Evolutionary conservation across 2,888 invertebrate species (phyloP).

Genomic region (Leptura quadrifasciata): DNA sequence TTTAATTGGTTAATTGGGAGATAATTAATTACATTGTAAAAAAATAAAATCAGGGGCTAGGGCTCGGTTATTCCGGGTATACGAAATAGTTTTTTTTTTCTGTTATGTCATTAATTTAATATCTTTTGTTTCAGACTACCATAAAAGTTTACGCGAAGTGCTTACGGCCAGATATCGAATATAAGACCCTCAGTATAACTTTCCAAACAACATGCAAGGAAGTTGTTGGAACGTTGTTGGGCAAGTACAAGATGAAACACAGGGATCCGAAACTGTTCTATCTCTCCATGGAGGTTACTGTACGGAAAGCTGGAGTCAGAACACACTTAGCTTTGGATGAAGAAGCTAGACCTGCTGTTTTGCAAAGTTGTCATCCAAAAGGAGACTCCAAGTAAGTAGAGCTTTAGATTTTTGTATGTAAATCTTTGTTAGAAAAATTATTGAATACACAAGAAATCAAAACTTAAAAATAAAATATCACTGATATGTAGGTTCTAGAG

Average conservation of each 20-base stretch:
- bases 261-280: slow-evolving; percentile 94
- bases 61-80: slow-evolving; percentile 79
- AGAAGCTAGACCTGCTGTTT: slow-evolving; percentile 90
- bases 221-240: slow-evolving; percentile 88
- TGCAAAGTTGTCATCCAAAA: slow-evolving; percentile 95
- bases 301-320: slow-evolving; percentile 87
- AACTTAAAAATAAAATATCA: no score
- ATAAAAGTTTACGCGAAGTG: slow-evolving; percentile 94
- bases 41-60: no score
- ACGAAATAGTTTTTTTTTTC: slow-evolving; percentile 71
- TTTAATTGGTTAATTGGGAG: no score
- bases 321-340: slow-evolving; percentile 91
- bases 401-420: no score
- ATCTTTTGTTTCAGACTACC: slow-evolving; percentile 83
- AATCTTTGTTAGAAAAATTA: no score
- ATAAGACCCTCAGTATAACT: slow-evolving; percentile 94
- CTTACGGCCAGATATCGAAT: slow-evolving; percentile 94
- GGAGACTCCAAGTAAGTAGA: slow-evolving; percentile 89
- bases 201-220: slow-evolving; percentile 92
- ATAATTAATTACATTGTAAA: no score
- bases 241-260: slow-evolving; percentile 91
- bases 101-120: background rate
- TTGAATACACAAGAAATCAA: no score
- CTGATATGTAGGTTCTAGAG: no score
- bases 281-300: slow-evolving; percentile 95